Evolutionary conservation across 2,113 vertebrate genomes (phyloP).

Genomic region (Larimichthys polyactis): DNA sequence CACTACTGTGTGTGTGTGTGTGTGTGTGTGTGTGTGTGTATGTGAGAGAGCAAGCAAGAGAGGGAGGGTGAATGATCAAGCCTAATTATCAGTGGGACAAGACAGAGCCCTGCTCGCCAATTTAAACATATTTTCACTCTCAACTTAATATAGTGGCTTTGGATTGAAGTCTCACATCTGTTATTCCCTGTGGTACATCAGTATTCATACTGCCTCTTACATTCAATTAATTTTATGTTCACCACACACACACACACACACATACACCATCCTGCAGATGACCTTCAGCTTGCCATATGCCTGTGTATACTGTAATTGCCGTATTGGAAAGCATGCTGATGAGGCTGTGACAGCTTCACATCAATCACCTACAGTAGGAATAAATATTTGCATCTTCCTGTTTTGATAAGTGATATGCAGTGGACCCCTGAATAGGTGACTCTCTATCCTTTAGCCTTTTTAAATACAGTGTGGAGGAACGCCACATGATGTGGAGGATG

Average conservation of each 20-base stretch:
- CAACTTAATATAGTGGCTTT: constrained; percentile 35
- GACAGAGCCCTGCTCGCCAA: background rate
- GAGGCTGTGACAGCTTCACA: constrained; percentile 42
- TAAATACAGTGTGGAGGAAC: background rate
- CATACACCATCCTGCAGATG: constrained; percentile 29
- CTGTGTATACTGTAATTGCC: constrained; percentile 34
- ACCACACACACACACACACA: background rate
- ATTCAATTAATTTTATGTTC: constrained; percentile 60
- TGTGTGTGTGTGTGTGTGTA: background rate
- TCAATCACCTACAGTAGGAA: constrained; percentile 58
- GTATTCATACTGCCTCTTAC: constrained; percentile 64
- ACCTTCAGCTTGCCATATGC: constrained; percentile 67
- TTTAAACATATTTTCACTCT: constrained; percentile 43
- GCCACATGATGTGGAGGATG: background rate
- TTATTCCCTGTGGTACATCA: constrained; percentile 45
- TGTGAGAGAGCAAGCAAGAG: background rate
- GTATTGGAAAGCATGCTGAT: constrained; percentile 40
- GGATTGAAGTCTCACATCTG: constrained; percentile 49
- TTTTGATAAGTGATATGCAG: constrained; percentile 54
- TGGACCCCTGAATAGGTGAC: constrained; percentile 13
- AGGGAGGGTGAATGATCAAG: background rate
- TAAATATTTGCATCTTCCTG: constrained; percentile 57
- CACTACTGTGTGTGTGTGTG: background rate
- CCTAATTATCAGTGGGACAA: constrained; percentile 23
- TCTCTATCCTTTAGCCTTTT: constrained; percentile 7